Evolutionary conservation across 2,888 invertebrate genomes (phyloP).

Genomic region (Lymantria monacha): DNA sequence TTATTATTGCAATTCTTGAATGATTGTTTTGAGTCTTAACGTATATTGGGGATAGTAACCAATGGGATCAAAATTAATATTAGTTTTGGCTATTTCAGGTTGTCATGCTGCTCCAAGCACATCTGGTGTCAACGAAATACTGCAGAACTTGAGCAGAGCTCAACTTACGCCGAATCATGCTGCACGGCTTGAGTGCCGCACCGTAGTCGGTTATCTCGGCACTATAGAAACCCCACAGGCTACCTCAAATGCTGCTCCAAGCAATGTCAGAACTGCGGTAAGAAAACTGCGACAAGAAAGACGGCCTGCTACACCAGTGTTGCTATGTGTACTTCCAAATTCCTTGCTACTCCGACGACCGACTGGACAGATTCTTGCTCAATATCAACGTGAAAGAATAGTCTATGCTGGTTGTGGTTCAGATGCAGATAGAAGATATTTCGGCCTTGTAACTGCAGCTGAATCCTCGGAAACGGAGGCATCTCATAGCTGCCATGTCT

Average conservation of each 20-base stretch:
- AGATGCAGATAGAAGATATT: constrained; percentile 95
- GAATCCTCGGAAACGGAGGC: constrained; percentile 78
- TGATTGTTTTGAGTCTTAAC: no score
- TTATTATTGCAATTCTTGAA: no score
- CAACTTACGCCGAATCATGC: constrained; percentile 68
- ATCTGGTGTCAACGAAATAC: constrained; percentile 69
- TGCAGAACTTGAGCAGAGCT: constrained; percentile 65
- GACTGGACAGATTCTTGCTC: constrained; percentile 90
- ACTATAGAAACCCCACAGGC: constrained; percentile 97
- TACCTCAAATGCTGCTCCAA: constrained; percentile 87
- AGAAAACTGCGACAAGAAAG: constrained; percentile 94
- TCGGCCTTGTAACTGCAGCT: constrained; percentile 95
- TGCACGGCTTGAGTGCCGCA: constrained; percentile 87
- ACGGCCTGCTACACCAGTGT: constrained; percentile 90
- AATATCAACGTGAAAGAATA: constrained; percentile 92
- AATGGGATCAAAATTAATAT: no score
- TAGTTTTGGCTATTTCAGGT: constrained; percentile 44
- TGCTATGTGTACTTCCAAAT: constrained; percentile 92
- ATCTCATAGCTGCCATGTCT: constrained; percentile 96
- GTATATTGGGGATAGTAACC: no score
- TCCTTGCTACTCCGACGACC: constrained; percentile 91
- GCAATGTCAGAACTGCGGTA: constrained; percentile 93
- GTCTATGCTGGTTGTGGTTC: constrained; percentile 95
- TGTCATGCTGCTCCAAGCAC: constrained; percentile 69
- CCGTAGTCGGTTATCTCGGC: constrained; percentile 96